Conservation (phyloP, 2,113 vertebrate genomes). For the Cettia cetti region DNA sequence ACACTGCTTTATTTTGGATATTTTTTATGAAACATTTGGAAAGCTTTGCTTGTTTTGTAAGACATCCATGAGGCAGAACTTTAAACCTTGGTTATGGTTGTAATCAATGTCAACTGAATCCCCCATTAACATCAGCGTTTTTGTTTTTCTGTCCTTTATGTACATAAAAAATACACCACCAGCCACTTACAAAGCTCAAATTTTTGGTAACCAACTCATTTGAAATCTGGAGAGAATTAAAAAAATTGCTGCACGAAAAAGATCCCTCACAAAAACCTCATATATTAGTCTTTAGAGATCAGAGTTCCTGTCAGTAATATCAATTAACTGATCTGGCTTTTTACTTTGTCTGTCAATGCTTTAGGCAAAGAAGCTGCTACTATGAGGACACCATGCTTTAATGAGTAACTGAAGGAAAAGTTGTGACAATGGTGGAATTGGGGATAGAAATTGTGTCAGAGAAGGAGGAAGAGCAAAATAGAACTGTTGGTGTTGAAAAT, state of each 20-base stretch:
- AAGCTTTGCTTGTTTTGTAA: neutral
- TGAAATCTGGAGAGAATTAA: neutral
- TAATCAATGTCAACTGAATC: neutral
- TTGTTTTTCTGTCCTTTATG: neutral
- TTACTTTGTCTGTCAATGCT: neutral
- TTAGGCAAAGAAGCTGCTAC: neutral
- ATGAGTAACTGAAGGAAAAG: neutral
- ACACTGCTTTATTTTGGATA: neutral
- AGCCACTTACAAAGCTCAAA: neutral
- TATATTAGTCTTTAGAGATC: neutral
- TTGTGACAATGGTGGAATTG: neutral
- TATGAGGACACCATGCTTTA: neutral
- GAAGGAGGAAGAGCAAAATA: neutral
- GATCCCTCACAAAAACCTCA: neutral
- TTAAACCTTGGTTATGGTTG: neutral
- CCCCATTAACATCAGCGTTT: neutral
- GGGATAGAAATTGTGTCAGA: neutral
- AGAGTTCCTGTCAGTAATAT: neutral
- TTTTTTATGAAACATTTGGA: constrained; percentile 1
- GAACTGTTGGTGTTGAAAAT: neutral
- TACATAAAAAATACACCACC: neutral
- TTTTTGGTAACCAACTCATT: neutral
- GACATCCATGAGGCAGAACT: neutral
- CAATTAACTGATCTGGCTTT: neutral
- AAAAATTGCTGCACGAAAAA: neutral